These are phyloP conservation scores for Sialis lutaria DNA, from an alignment of 2,888 invertebrate genomes.

Conservation along the genomic window DNA sequence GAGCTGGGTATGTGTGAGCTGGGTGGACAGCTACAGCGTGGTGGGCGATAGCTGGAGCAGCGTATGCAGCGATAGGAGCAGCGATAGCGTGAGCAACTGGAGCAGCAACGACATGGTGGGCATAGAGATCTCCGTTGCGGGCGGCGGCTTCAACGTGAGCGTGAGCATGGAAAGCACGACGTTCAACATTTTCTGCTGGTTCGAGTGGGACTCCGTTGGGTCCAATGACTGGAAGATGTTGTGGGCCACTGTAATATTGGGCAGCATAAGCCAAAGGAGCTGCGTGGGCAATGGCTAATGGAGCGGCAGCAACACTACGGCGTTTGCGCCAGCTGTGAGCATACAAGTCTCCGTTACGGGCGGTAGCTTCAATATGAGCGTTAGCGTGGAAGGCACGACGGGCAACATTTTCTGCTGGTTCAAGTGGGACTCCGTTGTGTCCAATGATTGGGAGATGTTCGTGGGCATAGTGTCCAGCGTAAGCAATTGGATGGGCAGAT, in stretches of 20 bases:
- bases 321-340: slow-evolving; percentile 18
- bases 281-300: not conserved
- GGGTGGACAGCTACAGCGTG: too few relatives aligned
- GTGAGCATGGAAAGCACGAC: not conserved
- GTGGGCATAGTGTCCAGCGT: not conserved
- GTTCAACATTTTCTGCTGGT: slow-evolving; percentile 3
- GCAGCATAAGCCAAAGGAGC: slow-evolving; percentile 1
- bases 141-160: slow-evolving; percentile 11
- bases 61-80: not conserved
- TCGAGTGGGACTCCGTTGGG: slow-evolving; percentile 7
- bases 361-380: slow-evolving; percentile 24
- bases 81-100: too few relatives aligned
- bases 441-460: slow-evolving; percentile 3
- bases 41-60: too few relatives aligned
- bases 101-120: too few relatives aligned
- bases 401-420: slow-evolving; percentile 6
- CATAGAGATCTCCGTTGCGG: not conserved
- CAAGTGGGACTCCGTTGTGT: slow-evolving; percentile 4
- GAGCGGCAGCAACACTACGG: not conserved
- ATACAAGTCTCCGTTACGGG: slow-evolving; percentile 30
- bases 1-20: too few relatives aligned
- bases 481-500: slow-evolving; percentile 18
- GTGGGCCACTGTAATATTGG: slow-evolving; percentile 9
- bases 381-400: slow-evolving; percentile 4
- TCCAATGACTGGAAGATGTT: slow-evolving; percentile 3